These are phyloP conservation scores for Cantharis rustica DNA, from an alignment of 2,888 invertebrate species.

Conservation along the genomic window DNA sequence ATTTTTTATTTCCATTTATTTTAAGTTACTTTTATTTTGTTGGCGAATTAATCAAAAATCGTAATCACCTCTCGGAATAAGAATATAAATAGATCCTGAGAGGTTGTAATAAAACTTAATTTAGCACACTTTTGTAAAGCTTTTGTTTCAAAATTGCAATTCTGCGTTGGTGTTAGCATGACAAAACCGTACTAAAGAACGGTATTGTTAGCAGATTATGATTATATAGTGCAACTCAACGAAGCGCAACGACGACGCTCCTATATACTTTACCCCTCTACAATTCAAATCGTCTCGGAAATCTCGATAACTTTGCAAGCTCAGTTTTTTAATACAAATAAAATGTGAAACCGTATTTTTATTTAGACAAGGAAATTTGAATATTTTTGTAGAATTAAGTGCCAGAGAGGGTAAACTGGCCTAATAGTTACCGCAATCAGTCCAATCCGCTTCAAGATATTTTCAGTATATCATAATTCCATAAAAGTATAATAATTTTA, in stretches of 20 bases:
- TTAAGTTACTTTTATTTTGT: no score
- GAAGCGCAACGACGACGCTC: conserved; percentile 11
- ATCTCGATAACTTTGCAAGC: neutral
- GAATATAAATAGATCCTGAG: neutral
- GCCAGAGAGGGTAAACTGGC: no score
- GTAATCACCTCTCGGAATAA: neutral
- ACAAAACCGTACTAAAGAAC: conserved; percentile 36
- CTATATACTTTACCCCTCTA: conserved; percentile 10
- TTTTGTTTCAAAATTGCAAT: conserved; percentile 19
- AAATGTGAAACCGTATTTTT: no score
- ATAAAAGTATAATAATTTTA: no score
- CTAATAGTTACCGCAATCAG: no score
- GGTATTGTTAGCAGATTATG: conserved; percentile 36
- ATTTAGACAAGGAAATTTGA: no score
- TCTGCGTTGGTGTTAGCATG: conserved; percentile 27
- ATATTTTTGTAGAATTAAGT: no score
- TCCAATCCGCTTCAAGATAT: no score
- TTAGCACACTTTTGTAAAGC: conserved; percentile 8
- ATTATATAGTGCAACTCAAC: conserved; percentile 26
- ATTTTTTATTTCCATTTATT: no score
- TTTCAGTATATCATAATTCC: no score
- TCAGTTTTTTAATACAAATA: neutral
- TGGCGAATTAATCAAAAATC: no score
- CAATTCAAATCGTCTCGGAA: conserved; percentile 3
- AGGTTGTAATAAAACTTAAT: neutral